Base-by-base conservation (phyloP, 2,888 invertebrate genomes). In the Bellardia pandia region DNA sequence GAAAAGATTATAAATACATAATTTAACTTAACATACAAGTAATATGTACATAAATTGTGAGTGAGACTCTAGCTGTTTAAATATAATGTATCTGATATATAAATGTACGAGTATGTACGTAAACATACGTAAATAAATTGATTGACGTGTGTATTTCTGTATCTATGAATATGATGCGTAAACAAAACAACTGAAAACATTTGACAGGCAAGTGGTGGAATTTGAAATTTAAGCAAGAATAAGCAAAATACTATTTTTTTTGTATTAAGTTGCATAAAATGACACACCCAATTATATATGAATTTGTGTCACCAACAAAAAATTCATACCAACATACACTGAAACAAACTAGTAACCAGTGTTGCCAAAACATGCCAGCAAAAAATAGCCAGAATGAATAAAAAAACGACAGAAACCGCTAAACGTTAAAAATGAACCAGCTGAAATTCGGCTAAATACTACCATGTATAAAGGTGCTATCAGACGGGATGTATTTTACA, bases 231-330 rank as follows among this genome's bases (percentile, higher is more conserved):
- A 74, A 74, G 30, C 40, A 85, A 16, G 74, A 78, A 78, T 30
- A 79, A 66, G 33, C 33, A 33, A 60, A 6, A 56, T 23, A 23
- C 16, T 56, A 13, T 2, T 6, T 2, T 13, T 14, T 8, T 69
- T 64, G 42, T n/a, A 45, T 74, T 42, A 42, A 72, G 45, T 74
- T 74, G 81, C 69, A 62, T 40, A 77, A 30, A 82, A 48, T 82
- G 80, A 71, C 80, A 79, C 79, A 75, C 85, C 85, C 79, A 80
- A 75, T 75, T 82, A 45, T 13, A 62, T 23, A 40, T 13, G 58
- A 48, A 51, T 53, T 53, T 51, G 30, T 80, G 45, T 75, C 45
- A 37, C 37, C 30, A 72, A 14, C 6, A n/a, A 2, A 11, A 45
- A 45, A 45, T 45, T 11, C 13, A 11, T 45, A 13, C 13, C 1